Percentiles rank a stretch among this genome's conserved stretches.
Evolutionary conservation across 2,888 invertebrate genomes (phyloP).

Genomic region (Agriopis leucophaearia): DNA sequence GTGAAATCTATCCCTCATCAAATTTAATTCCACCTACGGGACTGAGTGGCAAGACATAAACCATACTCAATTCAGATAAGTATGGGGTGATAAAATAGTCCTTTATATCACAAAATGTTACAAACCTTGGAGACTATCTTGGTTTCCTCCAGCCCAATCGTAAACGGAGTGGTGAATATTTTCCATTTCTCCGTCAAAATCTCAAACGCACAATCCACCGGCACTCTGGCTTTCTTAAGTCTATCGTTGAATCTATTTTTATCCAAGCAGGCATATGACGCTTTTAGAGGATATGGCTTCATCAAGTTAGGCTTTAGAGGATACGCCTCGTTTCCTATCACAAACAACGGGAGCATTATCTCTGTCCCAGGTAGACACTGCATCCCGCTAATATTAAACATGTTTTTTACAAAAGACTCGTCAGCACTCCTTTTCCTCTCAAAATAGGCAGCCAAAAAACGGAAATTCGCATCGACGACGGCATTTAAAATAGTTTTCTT

Average conservation of each 20-base stretch:
- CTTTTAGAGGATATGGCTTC: constrained; percentile 41
- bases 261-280: constrained; percentile 12
- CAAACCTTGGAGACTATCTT: constrained; percentile 34
- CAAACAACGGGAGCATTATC: constrained; percentile 40
- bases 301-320: constrained; percentile 45
- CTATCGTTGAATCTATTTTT: constrained; percentile 43
- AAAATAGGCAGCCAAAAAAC: constrained; percentile 30
- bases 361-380: constrained; percentile 39
- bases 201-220: constrained; percentile 47
- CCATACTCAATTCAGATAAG: neutral
- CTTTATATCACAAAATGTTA: neutral
- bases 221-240: constrained; percentile 39
- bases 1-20: too few relatives aligned
- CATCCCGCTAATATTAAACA: constrained; percentile 36
- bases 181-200: constrained; percentile 52
- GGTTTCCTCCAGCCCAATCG: constrained; percentile 35
- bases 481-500: constrained; percentile 27
- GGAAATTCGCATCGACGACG: constrained; percentile 39
- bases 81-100: neutral
- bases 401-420: constrained; percentile 28
- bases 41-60: too few relatives aligned
- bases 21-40: too few relatives aligned
- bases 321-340: constrained; percentile 47
- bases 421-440: constrained; percentile 14
- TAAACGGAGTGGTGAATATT: constrained; percentile 38